Conservation (phyloP, 1,140 invertebrate genomes). For the Drosophila bocqueti region DNA sequence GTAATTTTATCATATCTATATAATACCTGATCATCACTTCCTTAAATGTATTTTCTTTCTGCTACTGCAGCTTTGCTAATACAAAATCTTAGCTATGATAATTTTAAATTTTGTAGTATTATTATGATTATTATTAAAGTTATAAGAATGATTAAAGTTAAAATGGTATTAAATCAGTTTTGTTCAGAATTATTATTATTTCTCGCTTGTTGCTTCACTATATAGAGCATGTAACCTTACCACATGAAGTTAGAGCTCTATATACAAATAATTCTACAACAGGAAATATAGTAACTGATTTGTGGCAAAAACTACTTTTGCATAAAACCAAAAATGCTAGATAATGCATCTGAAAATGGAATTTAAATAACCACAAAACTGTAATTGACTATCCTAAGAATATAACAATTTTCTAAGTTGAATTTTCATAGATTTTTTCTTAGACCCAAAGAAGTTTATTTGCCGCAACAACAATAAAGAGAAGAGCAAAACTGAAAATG, state of each 20-base stretch:
- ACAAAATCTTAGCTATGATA: too few relatives aligned
- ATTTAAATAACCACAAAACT: constrained; percentile 29
- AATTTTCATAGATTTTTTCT: not conserved
- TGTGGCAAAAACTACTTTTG: constrained; percentile 2
- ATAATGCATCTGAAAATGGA: not conserved
- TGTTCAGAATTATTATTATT: not conserved
- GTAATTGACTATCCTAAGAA: not conserved
- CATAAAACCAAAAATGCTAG: constrained; percentile 12
- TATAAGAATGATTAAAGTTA: not conserved
- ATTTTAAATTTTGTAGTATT: too few relatives aligned
- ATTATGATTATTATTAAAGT: too few relatives aligned
- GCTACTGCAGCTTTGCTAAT: too few relatives aligned
- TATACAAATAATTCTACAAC: not conserved
- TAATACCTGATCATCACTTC: too few relatives aligned
- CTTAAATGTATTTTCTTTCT: too few relatives aligned
- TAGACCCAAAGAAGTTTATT: constrained; percentile 14
- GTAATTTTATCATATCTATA: too few relatives aligned
- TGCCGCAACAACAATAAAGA: constrained; percentile 34
- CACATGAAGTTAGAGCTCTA: not conserved
- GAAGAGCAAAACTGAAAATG: constrained; percentile 47
- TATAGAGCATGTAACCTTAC: constrained; percentile 25
- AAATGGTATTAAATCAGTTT: too few relatives aligned
- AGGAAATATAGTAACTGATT: not conserved
- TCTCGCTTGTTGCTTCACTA: not conserved
- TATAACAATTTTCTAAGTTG: not conserved